Conservation (phyloP, 2,797 vertebrate species). For the Allochrocebus solatus region DNA sequence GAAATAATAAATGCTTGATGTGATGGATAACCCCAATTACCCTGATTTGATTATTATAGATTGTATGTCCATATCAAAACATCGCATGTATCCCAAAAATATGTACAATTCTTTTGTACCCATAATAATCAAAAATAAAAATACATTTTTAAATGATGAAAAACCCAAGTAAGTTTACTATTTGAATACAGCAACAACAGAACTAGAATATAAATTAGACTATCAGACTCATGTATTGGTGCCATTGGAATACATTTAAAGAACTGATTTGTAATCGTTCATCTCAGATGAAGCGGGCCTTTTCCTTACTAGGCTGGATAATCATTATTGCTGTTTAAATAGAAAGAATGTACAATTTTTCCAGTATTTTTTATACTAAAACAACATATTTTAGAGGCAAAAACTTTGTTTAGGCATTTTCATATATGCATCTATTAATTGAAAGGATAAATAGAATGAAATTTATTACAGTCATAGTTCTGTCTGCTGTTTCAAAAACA, state of each 20-base stretch:
- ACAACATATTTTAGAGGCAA: neutral
- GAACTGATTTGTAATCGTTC: neutral
- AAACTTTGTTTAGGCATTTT: neutral
- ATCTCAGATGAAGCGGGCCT: neutral
- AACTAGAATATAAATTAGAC: neutral
- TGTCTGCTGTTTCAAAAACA: neutral
- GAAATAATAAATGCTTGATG: too few relatives aligned
- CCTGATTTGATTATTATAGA: too few relatives aligned
- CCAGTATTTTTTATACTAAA: neutral
- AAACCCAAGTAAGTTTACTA: neutral
- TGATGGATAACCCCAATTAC: too few relatives aligned
- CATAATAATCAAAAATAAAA: too few relatives aligned
- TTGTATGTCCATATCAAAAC: too few relatives aligned
- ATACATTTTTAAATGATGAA: neutral
- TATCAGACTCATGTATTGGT: neutral
- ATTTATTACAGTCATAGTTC: neutral
- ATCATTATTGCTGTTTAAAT: neutral
- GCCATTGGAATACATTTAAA: neutral
- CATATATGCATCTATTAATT: neutral
- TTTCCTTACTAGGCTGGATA: neutral
- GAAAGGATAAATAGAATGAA: neutral
- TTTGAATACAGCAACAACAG: neutral
- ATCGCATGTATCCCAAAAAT: too few relatives aligned
- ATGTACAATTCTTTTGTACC: too few relatives aligned
- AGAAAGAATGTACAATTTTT: neutral